Conservation (phyloP, 2,113 vertebrate genomes). For the Zingel zingel region DNA sequence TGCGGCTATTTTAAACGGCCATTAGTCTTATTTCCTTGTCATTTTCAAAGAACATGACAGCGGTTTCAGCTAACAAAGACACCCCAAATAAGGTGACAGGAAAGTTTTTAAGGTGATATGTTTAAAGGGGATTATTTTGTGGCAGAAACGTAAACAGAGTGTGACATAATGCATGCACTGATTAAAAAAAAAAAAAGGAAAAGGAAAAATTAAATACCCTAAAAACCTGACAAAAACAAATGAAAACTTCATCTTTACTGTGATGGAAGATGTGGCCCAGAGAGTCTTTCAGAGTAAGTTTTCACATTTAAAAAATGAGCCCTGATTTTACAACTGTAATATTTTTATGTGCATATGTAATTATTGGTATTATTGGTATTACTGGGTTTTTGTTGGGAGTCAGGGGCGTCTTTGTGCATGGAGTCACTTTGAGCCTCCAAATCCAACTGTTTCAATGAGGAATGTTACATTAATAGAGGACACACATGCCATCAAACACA, state of each 20-base stretch:
- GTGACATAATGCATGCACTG: background rate
- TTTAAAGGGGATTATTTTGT: conserved; percentile 29
- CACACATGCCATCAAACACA: conserved; percentile 13
- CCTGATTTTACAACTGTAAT: background rate
- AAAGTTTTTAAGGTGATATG: conserved; percentile 15
- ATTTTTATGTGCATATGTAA: background rate
- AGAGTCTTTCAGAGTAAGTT: background rate
- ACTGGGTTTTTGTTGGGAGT: conserved; percentile 12
- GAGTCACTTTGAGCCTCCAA: conserved; percentile 39
- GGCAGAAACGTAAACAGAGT: background rate
- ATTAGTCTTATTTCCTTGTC: background rate
- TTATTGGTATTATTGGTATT: too few species aligned
- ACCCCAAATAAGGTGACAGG: background rate
- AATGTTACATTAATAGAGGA: background rate
- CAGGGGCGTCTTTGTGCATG: conserved; percentile 2
- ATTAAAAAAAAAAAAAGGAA: background rate
- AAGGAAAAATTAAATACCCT: conserved; percentile 7
- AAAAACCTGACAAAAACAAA: conserved; percentile 15
- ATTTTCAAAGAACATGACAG: background rate
- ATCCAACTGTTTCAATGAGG: conserved; percentile 45
- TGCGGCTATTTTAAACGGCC: too few species aligned
- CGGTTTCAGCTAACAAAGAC: background rate
- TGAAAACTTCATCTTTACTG: conserved; percentile 14
- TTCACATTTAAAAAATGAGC: background rate
- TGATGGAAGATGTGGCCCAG: conserved; percentile 4